These are phyloP conservation scores for Podiceps cristatus DNA, from an alignment of 2,113 vertebrate genomes.

Conservation along the genomic window DNA sequence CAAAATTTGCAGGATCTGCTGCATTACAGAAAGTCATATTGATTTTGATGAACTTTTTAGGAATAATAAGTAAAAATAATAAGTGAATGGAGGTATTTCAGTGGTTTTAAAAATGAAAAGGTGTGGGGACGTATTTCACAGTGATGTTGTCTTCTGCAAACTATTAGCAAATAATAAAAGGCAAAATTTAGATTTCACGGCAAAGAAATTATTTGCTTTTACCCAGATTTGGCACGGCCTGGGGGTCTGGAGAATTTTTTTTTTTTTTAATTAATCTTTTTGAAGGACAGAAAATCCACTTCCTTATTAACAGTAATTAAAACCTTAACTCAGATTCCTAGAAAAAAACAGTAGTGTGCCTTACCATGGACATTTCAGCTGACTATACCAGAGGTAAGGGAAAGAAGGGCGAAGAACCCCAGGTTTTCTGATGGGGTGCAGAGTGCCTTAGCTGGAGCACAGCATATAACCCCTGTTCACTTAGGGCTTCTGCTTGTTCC, in stretches of 20 bases:
- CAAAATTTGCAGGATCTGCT: not conserved
- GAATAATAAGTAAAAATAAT: not conserved
- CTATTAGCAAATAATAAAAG: not conserved
- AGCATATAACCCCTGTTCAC: not conserved
- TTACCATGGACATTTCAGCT: not conserved
- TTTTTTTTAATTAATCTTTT: not conserved
- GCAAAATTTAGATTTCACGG: not conserved
- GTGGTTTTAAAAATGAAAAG: not conserved
- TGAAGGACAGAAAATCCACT: not conserved
- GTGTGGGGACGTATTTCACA: not conserved
- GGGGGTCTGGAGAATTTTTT: not conserved
- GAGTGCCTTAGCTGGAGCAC: not conserved
- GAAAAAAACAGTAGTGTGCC: not conserved
- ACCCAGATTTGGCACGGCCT: not conserved
- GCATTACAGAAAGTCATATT: not conserved
- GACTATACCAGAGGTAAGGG: not conserved
- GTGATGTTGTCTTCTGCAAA: not conserved
- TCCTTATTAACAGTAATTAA: constrained; percentile 1
- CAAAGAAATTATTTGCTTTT: not conserved
- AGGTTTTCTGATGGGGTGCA: not conserved
- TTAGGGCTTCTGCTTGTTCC: not conserved
- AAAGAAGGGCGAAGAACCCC: not conserved
- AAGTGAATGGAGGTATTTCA: not conserved
- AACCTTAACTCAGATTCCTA: not conserved
- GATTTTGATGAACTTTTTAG: not conserved